Evolutionary conservation across 2,797 vertebrate species (phyloP), one percentile per base, ranked within the genome.

Genomic region (Hippoglossus hippoglossus): DNA sequence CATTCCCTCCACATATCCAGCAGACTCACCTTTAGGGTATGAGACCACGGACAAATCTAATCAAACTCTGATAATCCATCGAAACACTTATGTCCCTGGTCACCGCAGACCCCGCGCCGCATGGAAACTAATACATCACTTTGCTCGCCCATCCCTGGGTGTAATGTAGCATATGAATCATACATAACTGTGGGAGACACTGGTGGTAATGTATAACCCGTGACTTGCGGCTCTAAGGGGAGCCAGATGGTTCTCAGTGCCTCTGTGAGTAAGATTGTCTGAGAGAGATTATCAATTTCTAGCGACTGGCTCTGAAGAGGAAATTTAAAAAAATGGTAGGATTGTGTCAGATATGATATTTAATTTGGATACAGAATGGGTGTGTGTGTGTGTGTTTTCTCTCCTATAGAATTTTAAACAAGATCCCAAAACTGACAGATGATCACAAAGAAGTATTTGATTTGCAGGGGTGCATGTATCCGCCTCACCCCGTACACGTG

Each of bases 401-500:
- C 8, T 61, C 47, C 46, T 25, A 46, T 28, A 22, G 28, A 61
- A 25, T 15, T 47, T 59, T 26, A 24, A 67, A 73, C 13, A 64
- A 36, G 26, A 72, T 13, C 12, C 26, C 47, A 7, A 44, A 21
- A 15, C 22, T 41, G n/a, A 26, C 55, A 13, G 41, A 65, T 10
- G 39, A 67, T 54, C 28, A 4, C 7, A 19, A 1, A 13, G 11
- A 6, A 21, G 54, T 51, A 31, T 56, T 36, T 65, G 44, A 61
- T 36, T 36, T 11, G 34, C 10, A 4, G 36, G 4, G 39, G 53
- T 31, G 59, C 12, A 6, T 59, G 47, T 65, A 5, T 69, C 54
- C 7, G 21, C 46, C 91, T 97, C 94, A 99, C 98, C 97, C 98
- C 98, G 1, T 98, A 99, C 69, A 99, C 98, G 53, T 99, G 97